Base-by-base conservation (phyloP, 2,888 invertebrate genomes). In the Agriopis aurantiaria region DNA sequence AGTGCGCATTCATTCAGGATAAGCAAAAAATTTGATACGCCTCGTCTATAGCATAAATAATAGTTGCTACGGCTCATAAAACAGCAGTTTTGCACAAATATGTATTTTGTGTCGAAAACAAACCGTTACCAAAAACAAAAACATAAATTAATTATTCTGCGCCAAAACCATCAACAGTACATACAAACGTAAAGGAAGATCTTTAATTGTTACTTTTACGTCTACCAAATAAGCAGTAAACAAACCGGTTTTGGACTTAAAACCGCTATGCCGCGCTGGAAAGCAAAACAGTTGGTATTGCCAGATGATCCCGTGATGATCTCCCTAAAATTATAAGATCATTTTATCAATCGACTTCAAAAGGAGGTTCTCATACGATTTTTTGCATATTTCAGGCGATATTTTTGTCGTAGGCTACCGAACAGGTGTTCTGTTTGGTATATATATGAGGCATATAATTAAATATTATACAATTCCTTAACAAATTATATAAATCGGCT, bases 191-290 rank as follows among this genome's bases (percentile, higher is more conserved):
- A 81, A 77, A 79, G 74, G 71, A 81, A 74, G 77, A 78, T 80
- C 67, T 77, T 78, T 81, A 84, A 83, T 84, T 84, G 77, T 75
- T 73, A 72, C 74, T 75, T 80, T 79, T 80, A 80, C 71, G 70
- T 76, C 65, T 74, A 64, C 78, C 69, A 76, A 80, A 82, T 80
- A 82, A 80, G 70, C 77, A 80, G 64, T 75, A 77, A 85, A 53
- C 49, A 48, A 59, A 85, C 84, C 75, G 76, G 85, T 83, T 81
- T 75, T 51, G 66, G 78, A 81, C 78, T 72, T 75, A 78, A 79
- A 81, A 82, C 78, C 74, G 76, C 65, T 78, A 74, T 58, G 53
- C 52, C 17, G 58, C 41, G 52, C 62, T 63, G 66, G 60, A 60
- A 23, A 61, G 61, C 57, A 43, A 63, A 63, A 71, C 56, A 70